Conservation (phyloP, 2,888 invertebrate species). For the Gerris lacustris region DNA sequence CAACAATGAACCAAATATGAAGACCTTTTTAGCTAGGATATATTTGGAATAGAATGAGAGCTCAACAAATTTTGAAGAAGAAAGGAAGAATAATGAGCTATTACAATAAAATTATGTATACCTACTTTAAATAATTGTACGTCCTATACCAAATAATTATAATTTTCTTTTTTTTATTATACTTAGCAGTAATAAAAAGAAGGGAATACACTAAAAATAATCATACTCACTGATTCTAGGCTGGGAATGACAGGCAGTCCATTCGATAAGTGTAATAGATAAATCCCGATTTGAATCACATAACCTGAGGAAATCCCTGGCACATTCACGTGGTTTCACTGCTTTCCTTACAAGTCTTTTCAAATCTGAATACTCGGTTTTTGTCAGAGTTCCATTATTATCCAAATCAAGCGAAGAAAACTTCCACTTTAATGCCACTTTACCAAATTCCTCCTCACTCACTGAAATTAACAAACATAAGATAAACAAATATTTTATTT, state of each 20-base stretch:
- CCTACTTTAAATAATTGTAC: no score
- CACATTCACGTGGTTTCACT: constrained; percentile 79
- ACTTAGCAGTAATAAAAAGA: no score
- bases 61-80: no score
- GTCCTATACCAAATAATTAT: no score
- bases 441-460: constrained; percentile 19
- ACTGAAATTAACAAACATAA: constrained; percentile 9
- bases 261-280: constrained; percentile 65
- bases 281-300: constrained; percentile 77
- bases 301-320: constrained; percentile 71
- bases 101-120: no score
- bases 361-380: constrained; percentile 69
- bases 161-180: no score
- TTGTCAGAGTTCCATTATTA: constrained; percentile 61
- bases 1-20: no score
- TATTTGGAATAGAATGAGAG: no score
- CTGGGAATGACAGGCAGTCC: constrained; percentile 57
- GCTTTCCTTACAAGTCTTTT: constrained; percentile 72
- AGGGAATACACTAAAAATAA: neutral
- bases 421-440: constrained; percentile 71
- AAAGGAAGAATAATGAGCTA: no score
- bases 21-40: no score
- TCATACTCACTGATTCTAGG: neutral
- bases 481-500: neutral
- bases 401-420: constrained; percentile 73